These are phyloP conservation scores for Tapera naevia DNA, from an alignment of 2,797 vertebrate species.

Conservation along the genomic window DNA sequence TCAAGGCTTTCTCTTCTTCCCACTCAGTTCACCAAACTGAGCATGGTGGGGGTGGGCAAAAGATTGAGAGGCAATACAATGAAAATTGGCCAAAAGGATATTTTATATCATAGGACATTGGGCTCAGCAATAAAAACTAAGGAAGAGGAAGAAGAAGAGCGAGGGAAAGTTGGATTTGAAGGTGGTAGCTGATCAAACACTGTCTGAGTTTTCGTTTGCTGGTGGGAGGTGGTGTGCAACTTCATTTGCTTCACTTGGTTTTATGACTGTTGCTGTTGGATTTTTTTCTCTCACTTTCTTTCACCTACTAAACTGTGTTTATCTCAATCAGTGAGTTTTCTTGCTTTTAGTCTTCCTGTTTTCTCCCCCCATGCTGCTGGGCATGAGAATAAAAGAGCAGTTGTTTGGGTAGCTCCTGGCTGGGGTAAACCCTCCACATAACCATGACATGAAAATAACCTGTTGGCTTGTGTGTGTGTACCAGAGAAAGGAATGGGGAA, in stretches of 20 bases:
- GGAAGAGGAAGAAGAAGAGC: neutral
- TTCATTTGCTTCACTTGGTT: fast-evolving
- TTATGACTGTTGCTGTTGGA: neutral
- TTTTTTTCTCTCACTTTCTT: neutral
- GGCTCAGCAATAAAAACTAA: neutral
- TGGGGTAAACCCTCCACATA: neutral
- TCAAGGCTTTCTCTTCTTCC: neutral
- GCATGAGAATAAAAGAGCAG: neutral
- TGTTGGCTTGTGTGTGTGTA: neutral
- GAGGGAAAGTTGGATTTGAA: fast-evolving
- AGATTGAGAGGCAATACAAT: neutral
- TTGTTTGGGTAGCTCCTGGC: neutral
- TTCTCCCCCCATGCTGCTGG: neutral
- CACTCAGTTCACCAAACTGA: neutral
- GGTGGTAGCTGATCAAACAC: neutral
- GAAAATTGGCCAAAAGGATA: neutral
- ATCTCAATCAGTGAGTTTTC: fast-evolving
- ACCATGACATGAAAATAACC: neutral
- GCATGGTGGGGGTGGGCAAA: neutral
- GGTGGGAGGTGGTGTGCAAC: neutral
- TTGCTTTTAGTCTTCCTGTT: neutral
- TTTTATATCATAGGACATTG: neutral
- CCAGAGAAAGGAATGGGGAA: neutral
- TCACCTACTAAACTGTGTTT: neutral
- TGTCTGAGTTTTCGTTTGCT: neutral